Conservation (phyloP, 2,113 vertebrate species). For the Cervus canadensis region DNA sequence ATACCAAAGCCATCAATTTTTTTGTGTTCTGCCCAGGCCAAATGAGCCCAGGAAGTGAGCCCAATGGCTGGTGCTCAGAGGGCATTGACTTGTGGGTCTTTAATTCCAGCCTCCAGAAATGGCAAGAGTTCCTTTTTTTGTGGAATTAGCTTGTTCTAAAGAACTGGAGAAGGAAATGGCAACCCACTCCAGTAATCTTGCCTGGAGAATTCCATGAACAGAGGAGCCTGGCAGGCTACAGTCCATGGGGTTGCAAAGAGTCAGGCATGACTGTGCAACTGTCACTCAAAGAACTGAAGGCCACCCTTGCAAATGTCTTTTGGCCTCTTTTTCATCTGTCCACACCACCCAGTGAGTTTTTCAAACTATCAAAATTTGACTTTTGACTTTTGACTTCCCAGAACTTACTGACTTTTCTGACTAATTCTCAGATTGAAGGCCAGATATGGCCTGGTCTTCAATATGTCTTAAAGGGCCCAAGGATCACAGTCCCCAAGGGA, state of each 20-base stretch:
- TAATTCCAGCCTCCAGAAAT: not conserved
- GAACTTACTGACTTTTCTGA: not conserved
- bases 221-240: too few relatives aligned
- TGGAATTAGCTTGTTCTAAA: not conserved
- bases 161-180: not conserved
- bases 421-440: not conserved
- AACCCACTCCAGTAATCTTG: too few relatives aligned
- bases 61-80: not conserved
- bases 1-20: not conserved
- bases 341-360: not conserved
- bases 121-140: not conserved
- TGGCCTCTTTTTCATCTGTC: not conserved
- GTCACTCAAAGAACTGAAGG: not conserved
- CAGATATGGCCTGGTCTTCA: not conserved
- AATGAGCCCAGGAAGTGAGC: not conserved
- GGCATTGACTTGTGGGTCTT: not conserved
- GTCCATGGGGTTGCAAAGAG: too few relatives aligned
- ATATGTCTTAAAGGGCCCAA: not conserved
- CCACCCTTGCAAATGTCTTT: not conserved
- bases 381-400: not conserved
- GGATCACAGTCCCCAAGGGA: not conserved
- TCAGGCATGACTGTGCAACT: too few relatives aligned
- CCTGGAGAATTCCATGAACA: too few relatives aligned
- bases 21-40: not conserved
- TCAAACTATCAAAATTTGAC: not conserved